Evolutionary conservation across 2,113 vertebrate species (phyloP), one percentile per base, ranked within the genome.

Genomic region (Grus americana): DNA sequence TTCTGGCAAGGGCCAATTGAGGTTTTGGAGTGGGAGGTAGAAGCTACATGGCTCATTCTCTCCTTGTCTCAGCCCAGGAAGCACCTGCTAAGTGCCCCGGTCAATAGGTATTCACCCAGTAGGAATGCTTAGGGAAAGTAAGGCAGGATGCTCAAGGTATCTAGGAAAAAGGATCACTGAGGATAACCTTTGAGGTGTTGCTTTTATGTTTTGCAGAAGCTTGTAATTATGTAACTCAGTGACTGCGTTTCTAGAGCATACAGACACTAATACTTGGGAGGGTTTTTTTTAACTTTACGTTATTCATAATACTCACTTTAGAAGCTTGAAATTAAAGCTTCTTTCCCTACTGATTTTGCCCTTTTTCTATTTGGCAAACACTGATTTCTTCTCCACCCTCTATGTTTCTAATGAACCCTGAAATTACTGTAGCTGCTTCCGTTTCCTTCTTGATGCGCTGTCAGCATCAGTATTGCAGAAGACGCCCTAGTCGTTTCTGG

Each of bases 241-340:
- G 30, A 70, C 44, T 79, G 26, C 26, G 15, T 76, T 84, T 84
- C 38, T 34, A 29, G 34, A 66, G 29, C 26, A 27, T 38, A 34
- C 57, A 52, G 49, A 62, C 55, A 50, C 47, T 87, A 92, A 76
- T 72, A 57, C 36, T 82, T 54, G 21, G 46, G 18, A 36, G 38
- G 16, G 11, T 75, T 52, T 65, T 92, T 92, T 96, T 94, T 71
- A 76, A 79, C 61, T 92, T 92, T 86, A 68, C 27, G 61, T 95
- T 97, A 96, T 97, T 96, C 76, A 90, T 88, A 95, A 79, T 91
- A 70, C 68, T 63, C 86, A 29, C 58, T 87, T 85, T 47, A 95
- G 89, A 96, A 92, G 80, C 79, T 95, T 98, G 89, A 95, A 96
- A 94, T 96, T 92, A 93, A 88, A 92, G 79, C 82, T 91, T 76